A percentile compares a stretch with the other conserved stretches of the same genome.
phyloP scores from a whole-genome alignment of 2,888 invertebrate genomes.

The Molanna angustata region DNA sequence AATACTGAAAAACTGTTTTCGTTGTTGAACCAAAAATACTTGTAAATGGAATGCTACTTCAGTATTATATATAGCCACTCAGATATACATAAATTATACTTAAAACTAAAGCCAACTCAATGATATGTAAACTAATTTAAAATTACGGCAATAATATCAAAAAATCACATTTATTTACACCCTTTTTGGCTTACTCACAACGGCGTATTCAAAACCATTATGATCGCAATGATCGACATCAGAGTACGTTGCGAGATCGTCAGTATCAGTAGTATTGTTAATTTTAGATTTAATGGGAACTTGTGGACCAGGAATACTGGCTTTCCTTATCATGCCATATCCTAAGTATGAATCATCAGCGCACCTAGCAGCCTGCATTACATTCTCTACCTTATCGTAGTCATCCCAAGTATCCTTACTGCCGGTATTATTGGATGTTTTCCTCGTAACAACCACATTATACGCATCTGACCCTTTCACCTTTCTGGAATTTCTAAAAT shows the following conservation, averaged over 20 bases:
- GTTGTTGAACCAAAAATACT: no score
- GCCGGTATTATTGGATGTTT: constrained; percentile 51
- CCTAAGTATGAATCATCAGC: constrained; percentile 81
- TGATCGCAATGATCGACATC: constrained; percentile 66
- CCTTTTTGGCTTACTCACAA: constrained; percentile 82
- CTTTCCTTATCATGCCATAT: constrained; percentile 74
- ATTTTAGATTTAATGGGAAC: constrained; percentile 54
- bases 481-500: constrained; percentile 72
- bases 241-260: constrained; percentile 40
- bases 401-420: constrained; percentile 60
- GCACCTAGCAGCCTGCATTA: constrained; percentile 66
- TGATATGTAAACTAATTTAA: no score
- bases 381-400: constrained; percentile 72
- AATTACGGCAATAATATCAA: no score
- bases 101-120: no score
- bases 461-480: constrained; percentile 65
- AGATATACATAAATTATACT: no score
- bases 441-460: constrained; percentile 65
- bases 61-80: no score
- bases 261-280: constrained; percentile 45
- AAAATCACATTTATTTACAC: no score
- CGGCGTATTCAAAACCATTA: constrained; percentile 77
- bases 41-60: no score
- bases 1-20: no score
- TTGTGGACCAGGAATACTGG: constrained; percentile 55